phyloP scores from a whole-genome alignment of 2,113 vertebrate genomes.

The Anguilla rostrata region DNA sequence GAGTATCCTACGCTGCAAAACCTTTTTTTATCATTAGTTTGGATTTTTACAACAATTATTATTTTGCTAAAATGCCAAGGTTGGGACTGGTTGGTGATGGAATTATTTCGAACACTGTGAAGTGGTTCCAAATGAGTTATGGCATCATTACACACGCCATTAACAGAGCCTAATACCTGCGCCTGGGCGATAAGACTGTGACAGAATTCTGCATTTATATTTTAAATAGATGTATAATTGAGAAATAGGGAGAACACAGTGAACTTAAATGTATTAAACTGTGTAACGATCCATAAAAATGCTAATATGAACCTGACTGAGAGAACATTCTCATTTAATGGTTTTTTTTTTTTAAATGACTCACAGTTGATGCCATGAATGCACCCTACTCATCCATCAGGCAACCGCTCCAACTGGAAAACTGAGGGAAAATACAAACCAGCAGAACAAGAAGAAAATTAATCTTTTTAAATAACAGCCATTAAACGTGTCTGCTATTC shows the following conservation, averaged over 20 bases:
- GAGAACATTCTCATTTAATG: not conserved
- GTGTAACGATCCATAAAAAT: conserved; percentile 8
- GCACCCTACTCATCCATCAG: not conserved
- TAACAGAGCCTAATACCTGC: not conserved
- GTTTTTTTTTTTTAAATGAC: not conserved
- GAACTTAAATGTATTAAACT: conserved; percentile 9
- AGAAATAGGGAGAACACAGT: not conserved
- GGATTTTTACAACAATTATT: not conserved
- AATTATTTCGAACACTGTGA: not conserved
- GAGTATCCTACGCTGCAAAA: not conserved
- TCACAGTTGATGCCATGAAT: not conserved
- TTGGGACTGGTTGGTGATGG: not conserved
- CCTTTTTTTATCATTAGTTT: not conserved
- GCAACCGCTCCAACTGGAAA: too few relatives aligned
- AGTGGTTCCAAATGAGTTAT: not conserved
- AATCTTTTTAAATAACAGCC: too few relatives aligned
- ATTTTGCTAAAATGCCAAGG: not conserved
- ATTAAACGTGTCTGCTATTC: too few relatives aligned
- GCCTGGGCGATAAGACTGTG: not conserved
- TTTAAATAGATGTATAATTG: conserved; percentile 16
- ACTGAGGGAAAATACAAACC: too few relatives aligned
- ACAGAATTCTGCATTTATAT: conserved; percentile 6
- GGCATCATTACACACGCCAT: not conserved
- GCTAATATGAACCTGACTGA: not conserved
- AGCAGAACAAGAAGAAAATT: too few relatives aligned